Evolutionary conservation across 2,797 vertebrate genomes (phyloP).

Genomic region (Acropternis orthonyx): DNA sequence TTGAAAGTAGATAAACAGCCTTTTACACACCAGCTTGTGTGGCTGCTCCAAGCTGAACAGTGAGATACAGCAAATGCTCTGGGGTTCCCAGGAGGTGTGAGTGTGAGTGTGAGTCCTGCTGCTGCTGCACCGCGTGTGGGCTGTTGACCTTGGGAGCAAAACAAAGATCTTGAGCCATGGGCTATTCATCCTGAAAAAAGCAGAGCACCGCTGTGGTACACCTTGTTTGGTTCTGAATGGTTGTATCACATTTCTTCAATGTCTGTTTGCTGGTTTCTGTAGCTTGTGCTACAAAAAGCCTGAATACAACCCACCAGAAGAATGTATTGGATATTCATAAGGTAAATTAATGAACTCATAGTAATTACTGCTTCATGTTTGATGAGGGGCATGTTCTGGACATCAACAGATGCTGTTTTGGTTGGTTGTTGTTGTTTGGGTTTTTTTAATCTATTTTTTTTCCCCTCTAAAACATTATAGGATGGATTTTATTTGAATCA

Average conservation of each 20-base stretch:
- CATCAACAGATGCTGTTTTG: background rate
- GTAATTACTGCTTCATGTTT: background rate
- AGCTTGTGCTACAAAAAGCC: background rate
- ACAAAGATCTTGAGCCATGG: fast-evolving
- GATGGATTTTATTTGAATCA: background rate
- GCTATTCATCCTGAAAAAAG: background rate
- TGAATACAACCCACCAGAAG: background rate
- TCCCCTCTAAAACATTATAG: background rate
- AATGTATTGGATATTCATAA: background rate
- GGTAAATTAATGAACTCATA: background rate
- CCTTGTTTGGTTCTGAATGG: fast-evolving
- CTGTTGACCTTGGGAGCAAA: background rate
- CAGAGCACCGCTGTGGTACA: fast-evolving
- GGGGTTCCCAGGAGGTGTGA: background rate
- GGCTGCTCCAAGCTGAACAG: background rate
- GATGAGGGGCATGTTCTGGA: background rate
- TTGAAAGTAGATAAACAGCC: background rate
- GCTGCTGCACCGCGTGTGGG: background rate
- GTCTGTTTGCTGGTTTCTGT: background rate
- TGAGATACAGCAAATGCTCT: background rate
- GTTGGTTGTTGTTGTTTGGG: background rate
- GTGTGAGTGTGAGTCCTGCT: background rate
- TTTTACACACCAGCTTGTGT: background rate
- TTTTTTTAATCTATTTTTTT: background rate
- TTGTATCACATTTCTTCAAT: background rate